Evolutionary conservation across 1,140 invertebrate species (phyloP).

Genomic region (Drosophila nigromelanica): DNA sequence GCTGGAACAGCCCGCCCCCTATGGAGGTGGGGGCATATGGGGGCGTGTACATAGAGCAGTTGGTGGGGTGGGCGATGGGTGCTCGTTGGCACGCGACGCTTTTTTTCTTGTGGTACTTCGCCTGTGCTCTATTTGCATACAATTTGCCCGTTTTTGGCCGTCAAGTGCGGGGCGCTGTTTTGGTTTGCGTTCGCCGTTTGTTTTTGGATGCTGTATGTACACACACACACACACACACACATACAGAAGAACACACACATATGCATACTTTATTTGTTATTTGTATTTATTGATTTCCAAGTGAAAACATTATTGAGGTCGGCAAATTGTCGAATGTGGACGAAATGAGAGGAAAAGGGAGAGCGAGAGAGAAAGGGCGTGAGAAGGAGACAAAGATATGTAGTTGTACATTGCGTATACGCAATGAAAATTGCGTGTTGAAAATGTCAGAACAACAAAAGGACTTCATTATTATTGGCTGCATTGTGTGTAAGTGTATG

Average conservation of each 20-base stretch:
- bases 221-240: background rate
- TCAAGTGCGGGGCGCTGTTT: conserved; percentile 40
- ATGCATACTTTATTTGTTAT: conserved; percentile 64
- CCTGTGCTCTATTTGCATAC: conserved; percentile 76
- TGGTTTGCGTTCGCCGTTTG: conserved; percentile 17
- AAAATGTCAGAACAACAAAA: conserved; percentile 76
- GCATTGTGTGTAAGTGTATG: conserved; percentile 40
- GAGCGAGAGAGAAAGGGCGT: no score
- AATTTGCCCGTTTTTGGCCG: conserved; percentile 75
- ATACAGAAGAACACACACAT: background rate
- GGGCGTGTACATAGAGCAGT: conserved; percentile 1
- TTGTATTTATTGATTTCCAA: conserved; percentile 81
- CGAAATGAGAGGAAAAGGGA: background rate
- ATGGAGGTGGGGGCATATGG: background rate
- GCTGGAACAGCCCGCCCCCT: conserved; percentile 6
- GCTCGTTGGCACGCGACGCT: conserved; percentile 17
- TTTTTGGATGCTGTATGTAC: background rate
- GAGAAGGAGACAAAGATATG: conserved; percentile 16
- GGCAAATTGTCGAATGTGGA: conserved; percentile 46
- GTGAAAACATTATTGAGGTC: conserved; percentile 80
- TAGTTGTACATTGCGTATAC: conserved; percentile 44
- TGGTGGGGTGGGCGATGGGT: conserved; percentile 7
- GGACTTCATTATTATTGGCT: conserved; percentile 81
- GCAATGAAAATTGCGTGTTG: conserved; percentile 62
- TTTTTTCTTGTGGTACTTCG: conserved; percentile 61